Percentiles rank a stretch among this genome's conserved stretches.
phyloP scores from a whole-genome alignment of 2,888 invertebrate genomes.

The Calameuta filiformis region DNA sequence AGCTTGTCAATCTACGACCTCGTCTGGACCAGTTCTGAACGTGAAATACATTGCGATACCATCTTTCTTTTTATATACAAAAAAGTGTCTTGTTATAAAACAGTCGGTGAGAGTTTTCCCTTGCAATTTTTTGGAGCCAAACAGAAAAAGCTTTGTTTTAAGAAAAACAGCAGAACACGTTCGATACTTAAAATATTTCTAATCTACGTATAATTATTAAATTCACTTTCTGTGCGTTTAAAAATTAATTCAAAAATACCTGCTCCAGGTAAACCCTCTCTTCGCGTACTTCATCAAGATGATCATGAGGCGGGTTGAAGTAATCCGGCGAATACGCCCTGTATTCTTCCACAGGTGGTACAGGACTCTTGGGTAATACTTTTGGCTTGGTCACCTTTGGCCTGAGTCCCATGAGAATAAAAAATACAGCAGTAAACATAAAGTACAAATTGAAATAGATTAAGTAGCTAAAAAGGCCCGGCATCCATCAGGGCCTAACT shows the following conservation, averaged over 20 bases:
- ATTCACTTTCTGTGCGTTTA: background rate
- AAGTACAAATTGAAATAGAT: background rate
- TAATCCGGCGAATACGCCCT: slow-evolving; percentile 43
- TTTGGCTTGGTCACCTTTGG: slow-evolving; percentile 42
- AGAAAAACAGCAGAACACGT: background rate
- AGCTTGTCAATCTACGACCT: slow-evolving; percentile 21
- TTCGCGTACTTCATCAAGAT: slow-evolving; percentile 61
- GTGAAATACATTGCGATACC: background rate
- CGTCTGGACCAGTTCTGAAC: slow-evolving; percentile 2
- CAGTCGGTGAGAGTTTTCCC: background rate
- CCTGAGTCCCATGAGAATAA: slow-evolving; percentile 30
- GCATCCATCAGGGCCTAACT: background rate
- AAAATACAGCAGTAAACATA: slow-evolving; percentile 7
- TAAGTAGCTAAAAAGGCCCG: slow-evolving; percentile 18
- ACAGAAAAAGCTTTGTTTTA: background rate
- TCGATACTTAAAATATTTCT: background rate
- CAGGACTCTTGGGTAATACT: slow-evolving; percentile 61
- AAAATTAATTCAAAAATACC: slow-evolving; percentile 38
- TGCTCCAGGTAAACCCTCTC: slow-evolving; percentile 59
- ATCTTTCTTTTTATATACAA: background rate
- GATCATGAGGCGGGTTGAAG: slow-evolving; percentile 51
- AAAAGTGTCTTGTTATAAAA: background rate
- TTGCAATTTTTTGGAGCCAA: background rate
- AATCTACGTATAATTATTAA: background rate
- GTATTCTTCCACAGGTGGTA: slow-evolving; percentile 52